Evolutionary conservation across 1,140 invertebrate genomes (phyloP).

Genomic region (Hirudo medicinalis): DNA sequence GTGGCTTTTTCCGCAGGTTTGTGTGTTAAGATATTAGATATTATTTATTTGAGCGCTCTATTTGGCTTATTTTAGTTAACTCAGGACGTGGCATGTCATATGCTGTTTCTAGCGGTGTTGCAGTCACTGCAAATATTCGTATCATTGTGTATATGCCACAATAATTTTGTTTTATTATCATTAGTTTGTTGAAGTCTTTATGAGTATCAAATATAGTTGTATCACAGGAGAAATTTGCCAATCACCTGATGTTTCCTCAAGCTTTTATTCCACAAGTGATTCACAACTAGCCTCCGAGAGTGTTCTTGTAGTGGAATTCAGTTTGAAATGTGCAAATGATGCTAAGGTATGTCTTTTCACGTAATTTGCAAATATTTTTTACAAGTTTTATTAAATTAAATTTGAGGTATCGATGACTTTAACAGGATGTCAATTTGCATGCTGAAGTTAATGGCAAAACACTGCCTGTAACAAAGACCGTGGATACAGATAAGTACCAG

Average conservation of each 20-base stretch:
- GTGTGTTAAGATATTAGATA: too few relatives aligned
- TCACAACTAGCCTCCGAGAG: slow-evolving; percentile 51
- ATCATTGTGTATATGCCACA: too few relatives aligned
- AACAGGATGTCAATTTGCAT: slow-evolving; percentile 55
- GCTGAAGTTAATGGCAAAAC: slow-evolving; percentile 70
- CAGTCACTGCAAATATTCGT: too few relatives aligned
- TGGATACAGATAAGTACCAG: slow-evolving; percentile 61
- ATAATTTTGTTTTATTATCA: too few relatives aligned
- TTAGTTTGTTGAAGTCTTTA: too few relatives aligned
- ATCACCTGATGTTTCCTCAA: slow-evolving; percentile 38
- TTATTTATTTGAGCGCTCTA: too few relatives aligned
- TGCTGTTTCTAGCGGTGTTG: too few relatives aligned
- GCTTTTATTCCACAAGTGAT: slow-evolving; percentile 71
- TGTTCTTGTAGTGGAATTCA: slow-evolving; percentile 52
- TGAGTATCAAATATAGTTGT: neutral
- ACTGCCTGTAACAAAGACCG: slow-evolving; percentile 60
- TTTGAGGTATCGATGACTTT: neutral
- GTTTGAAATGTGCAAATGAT: slow-evolving; percentile 42
- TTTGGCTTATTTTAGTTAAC: too few relatives aligned
- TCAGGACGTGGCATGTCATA: too few relatives aligned
- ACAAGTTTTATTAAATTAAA: too few relatives aligned
- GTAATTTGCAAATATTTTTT: too few relatives aligned
- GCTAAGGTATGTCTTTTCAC: slow-evolving; percentile 30
- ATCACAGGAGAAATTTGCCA: slow-evolving; percentile 38
- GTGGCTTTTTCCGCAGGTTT: too few relatives aligned